Evolutionary conservation across 2,113 vertebrate species (phyloP).

Genomic region (Periophthalmodon schlosseri): DNA sequence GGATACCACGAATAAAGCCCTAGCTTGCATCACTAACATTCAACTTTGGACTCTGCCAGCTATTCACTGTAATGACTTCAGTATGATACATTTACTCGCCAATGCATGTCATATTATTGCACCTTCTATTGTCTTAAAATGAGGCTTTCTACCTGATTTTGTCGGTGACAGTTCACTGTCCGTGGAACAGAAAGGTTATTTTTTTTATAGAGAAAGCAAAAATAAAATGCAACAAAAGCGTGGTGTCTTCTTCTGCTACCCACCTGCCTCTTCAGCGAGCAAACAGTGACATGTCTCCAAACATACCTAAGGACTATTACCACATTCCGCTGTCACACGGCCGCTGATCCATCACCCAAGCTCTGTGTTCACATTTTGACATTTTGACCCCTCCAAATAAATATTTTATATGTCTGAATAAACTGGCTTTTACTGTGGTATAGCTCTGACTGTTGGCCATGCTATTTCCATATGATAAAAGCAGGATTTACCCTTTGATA

Average conservation of each 20-base stretch:
- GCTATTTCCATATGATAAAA: constrained; percentile 10
- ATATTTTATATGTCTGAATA: constrained; percentile 33
- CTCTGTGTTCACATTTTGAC: constrained; percentile 55
- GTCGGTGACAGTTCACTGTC: not conserved
- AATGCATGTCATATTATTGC: too few species aligned
- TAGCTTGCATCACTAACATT: too few species aligned
- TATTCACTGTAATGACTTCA: too few species aligned
- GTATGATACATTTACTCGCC: too few species aligned
- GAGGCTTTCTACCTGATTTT: not conserved
- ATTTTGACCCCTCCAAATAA: constrained; percentile 53
- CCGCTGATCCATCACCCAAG: constrained; percentile 49
- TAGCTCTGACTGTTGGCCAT: not conserved
- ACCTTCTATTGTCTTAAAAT: not conserved
- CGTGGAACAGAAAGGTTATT: not conserved
- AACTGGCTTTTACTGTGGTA: constrained; percentile 6
- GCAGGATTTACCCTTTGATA: constrained; percentile 11
- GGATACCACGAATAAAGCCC: too few species aligned
- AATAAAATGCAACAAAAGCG: constrained; percentile 27
- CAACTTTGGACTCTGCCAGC: too few species aligned
- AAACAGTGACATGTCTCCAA: constrained; percentile 44
- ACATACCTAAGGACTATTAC: constrained; percentile 53
- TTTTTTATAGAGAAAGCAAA: not conserved
- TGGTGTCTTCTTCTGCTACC: constrained; percentile 12
- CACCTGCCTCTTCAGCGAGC: constrained; percentile 42
- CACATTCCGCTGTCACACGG: constrained; percentile 57